Conservation (phyloP, 1,140 invertebrate species). For the Oncopodura yosiiana region DNA sequence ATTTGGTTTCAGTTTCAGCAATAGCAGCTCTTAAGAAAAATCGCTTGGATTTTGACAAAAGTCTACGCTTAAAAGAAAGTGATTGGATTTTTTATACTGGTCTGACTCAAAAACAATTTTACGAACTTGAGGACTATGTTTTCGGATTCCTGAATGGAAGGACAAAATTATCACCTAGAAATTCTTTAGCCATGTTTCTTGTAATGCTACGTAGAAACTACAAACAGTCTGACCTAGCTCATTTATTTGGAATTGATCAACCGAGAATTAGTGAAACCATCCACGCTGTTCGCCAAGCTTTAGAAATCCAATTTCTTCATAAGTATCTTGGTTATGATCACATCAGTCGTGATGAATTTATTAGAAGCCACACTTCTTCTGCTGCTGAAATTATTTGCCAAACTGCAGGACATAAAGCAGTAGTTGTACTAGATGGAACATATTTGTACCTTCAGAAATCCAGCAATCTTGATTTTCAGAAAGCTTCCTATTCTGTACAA, state of each 20-base stretch:
- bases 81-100: too few species aligned
- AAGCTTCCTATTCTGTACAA: conserved; percentile 9
- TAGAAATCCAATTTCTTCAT: conserved; percentile 4
- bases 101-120: too few species aligned
- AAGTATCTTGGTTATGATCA: conserved; percentile 12
- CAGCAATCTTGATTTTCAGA: background rate
- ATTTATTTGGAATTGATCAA: conserved; percentile 4
- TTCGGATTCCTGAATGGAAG: background rate
- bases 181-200: conserved; percentile 15
- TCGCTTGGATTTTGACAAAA: too few species aligned
- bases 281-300: background rate
- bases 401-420: background rate
- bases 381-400: background rate
- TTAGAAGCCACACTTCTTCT: background rate
- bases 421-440: conserved; percentile 11
- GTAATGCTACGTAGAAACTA: background rate
- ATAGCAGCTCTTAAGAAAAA: too few species aligned
- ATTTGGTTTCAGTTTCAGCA: too few species aligned
- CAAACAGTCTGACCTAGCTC: background rate
- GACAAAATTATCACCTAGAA: background rate
- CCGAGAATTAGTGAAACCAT: conserved; percentile 4
- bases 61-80: too few species aligned
- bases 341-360: background rate
- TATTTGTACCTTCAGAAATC: conserved; percentile 20
- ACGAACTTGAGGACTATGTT: too few species aligned